Base-by-base conservation (phyloP, 2,797 vertebrate species). In the Melanotaenia trifasciata region DNA sequence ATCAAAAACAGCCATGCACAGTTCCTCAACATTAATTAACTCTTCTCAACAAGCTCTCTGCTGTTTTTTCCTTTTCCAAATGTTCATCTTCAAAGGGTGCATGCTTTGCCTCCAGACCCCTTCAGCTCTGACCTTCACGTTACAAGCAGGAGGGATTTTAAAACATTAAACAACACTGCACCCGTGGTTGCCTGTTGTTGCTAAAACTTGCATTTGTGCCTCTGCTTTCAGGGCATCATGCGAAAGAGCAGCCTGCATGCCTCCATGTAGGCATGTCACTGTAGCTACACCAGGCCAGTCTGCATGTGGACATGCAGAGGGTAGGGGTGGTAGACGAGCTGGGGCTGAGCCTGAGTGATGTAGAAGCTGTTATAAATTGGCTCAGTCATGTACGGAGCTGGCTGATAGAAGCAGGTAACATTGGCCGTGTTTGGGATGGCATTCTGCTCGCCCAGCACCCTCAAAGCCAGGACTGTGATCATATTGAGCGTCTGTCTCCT, bases 341-440 rank as follows among this genome's bases (percentile, higher is more conserved):
- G 89, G 0, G 96, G 93, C 18, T 95, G 97, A 61, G 96, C 92
- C 14, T 95, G 95, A 74, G 95, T 90, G 80, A 97, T 92, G 91
- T 96, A 98, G 85, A 96, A 99, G 87, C 85, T 95, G 93, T 89
- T 96, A 91, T 96, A 97, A 75, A 95, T 95, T 20, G 96, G 96
- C 89, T 98, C 95, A 18, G 95, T 83, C 89, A 97, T 93, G 79
- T 98, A 98, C 0, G 97, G 96, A 11, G 96, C 96, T 0, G 98
- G 98, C 89, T 99, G 98, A 61, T 99, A 99, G 87, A 96, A 99
- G 88, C 98, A 99, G 1, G 96, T 98, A 26, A 99, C 96, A 0
- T 96, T 97, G 75, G 96, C 95, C 0, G 96, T 95, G 68, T 96
- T 98, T 1, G 97, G 98, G 86, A 99, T 96, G 84, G 97, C 96